Percentiles rank a stretch among this genome's conserved stretches.
Evolutionary conservation across 2,113 vertebrate genomes (phyloP).

Genomic region (Alethe castanea): DNA sequence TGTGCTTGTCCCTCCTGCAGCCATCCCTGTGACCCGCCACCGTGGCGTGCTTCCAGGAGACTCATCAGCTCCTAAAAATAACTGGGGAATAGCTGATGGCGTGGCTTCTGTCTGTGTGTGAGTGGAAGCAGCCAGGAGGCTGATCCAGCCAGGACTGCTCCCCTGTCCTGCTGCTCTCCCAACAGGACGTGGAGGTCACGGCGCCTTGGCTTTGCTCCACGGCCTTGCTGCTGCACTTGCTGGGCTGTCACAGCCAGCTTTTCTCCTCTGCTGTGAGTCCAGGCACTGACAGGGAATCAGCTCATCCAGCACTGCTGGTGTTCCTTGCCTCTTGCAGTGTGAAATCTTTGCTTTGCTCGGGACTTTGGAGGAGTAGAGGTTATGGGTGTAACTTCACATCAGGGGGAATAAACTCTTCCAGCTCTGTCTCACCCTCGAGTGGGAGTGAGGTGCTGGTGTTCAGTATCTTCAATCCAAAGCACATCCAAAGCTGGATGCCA

Average conservation of each 20-base stretch:
- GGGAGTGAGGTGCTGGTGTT: neutral
- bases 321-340: neutral
- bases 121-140: neutral
- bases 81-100: slow-evolving; percentile 8
- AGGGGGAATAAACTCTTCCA: neutral
- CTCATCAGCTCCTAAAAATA: slow-evolving; percentile 25
- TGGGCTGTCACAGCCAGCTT: neutral
- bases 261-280: neutral
- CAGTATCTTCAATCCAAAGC: neutral
- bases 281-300: neutral
- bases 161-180: neutral
- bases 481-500: neutral
- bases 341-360: neutral
- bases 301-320: neutral
- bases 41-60: neutral
- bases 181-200: neutral
- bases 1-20: neutral
- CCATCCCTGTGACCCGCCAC: neutral
- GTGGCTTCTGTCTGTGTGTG: neutral
- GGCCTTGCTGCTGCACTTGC: neutral
- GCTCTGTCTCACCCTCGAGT: neutral
- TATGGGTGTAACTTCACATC: neutral
- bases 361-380: neutral
- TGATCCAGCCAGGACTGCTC: neutral
- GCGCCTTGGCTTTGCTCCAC: neutral